Base-by-base conservation (phyloP, 2,888 invertebrate species). In the Tachina fera region DNA sequence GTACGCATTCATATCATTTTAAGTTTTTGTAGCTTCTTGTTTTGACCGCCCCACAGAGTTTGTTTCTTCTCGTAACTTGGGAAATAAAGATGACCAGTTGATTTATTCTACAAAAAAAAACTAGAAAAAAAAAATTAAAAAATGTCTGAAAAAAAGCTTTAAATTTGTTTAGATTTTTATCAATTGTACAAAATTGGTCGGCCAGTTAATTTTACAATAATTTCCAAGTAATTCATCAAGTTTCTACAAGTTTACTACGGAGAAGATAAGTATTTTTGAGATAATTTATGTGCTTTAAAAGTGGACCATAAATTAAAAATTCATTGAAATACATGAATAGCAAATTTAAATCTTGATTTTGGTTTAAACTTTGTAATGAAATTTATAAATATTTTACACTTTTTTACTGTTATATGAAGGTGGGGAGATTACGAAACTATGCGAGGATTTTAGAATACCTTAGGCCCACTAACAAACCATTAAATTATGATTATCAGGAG, bases 141-240 rank as follows among this genome's bases (percentile, higher is more conserved):
- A 60, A 68, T 16, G 47, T 56, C 19, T 71, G 41, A 68, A 68
- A 56, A 78, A 74, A 82, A 86, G 86, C 79, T 86, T 31, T 83
- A 49, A 79, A 83, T 79, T 78, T 76, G 71, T 83, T 45, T 56
- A 79, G 83, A 86, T 86, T 75, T 75, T 74, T 85, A 79, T 81
- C 81, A 79, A 61, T 80, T 80, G 75, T 76, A 16, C 67, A 31
- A 71, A 84, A 81, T 83, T 77, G 77, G 51, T 72, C 72, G 77
- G 51, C 60, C 72, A 56, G 75, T 65, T 72, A 76, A 68, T 63
- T 86, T 82, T 67, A 79, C 78, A 79, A 74, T 74, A 74, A 79
- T 83, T 83, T 86, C 86, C 65, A 60, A 56, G 71, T 86, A 86
- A 83, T 86, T 80, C 83, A 83, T 86, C 83, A 86, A 72, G 83